Conservation (phyloP, 2,888 invertebrate species). For the Lumbricus terrestris region DNA sequence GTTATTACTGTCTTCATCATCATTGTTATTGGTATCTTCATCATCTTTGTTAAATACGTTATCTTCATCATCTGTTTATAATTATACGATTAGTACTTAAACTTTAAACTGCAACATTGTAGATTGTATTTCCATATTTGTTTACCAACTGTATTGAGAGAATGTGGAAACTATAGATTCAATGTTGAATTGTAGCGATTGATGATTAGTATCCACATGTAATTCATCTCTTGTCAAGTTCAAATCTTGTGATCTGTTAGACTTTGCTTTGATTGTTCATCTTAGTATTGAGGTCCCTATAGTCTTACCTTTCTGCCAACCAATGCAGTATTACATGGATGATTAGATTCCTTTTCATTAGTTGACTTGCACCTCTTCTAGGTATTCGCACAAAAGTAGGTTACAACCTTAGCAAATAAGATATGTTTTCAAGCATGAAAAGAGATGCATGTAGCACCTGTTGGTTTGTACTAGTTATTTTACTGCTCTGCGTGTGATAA, state of each 20-base stretch:
- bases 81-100: no score
- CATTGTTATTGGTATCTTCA: not conserved
- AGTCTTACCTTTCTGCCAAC: not conserved
- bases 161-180: no score
- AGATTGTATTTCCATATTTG: no score
- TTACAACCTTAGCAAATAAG: not conserved
- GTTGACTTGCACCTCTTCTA: not conserved
- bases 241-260: no score
- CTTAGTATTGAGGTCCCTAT: not conserved
- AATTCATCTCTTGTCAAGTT: no score
- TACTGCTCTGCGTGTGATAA: not conserved
- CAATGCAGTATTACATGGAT: not conserved
- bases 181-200: no score
- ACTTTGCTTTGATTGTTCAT: not conserved
- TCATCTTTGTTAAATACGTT: no score
- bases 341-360: not conserved
- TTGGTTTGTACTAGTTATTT: not conserved
- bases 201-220: no score
- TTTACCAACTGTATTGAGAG: no score
- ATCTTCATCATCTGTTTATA: no score
- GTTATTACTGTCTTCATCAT: not conserved
- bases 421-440: not conserved
- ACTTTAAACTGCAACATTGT: no score
- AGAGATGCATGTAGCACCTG: not conserved
- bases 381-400: no score